These are phyloP conservation scores for Cotesia vestalis DNA, from an alignment of 1,140 invertebrate genomes.

Conservation along the genomic window DNA sequence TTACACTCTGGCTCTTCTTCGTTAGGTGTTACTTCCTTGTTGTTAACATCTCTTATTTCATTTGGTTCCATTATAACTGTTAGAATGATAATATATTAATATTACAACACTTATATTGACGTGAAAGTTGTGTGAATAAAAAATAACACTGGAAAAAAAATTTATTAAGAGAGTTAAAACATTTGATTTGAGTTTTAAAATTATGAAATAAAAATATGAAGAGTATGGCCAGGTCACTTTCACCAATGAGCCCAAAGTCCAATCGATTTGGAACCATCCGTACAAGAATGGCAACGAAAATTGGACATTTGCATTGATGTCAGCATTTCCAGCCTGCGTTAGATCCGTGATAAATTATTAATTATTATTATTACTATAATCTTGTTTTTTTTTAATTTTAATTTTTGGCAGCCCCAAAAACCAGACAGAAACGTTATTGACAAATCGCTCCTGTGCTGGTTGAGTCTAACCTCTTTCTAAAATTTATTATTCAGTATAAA, in stretches of 20 bases:
- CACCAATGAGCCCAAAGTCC: slow-evolving; percentile 46
- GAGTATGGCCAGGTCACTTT: slow-evolving; percentile 40
- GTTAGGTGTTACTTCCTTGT: neutral
- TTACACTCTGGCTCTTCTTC: slow-evolving; percentile 11
- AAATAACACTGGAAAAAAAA: neutral
- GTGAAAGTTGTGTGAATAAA: neutral
- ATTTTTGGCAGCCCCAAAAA: slow-evolving; percentile 33
- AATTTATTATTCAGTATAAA: too few relatives aligned
- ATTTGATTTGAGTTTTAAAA: slow-evolving; percentile 6
- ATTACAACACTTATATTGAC: neutral
- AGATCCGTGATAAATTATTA: slow-evolving; percentile 23
- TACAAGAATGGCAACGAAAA: slow-evolving; percentile 42
- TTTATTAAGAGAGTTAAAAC: too few relatives aligned
- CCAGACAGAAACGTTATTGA: slow-evolving; percentile 41
- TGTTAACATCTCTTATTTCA: neutral
- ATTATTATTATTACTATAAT: slow-evolving; percentile 1
- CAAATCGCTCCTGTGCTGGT: slow-evolving; percentile 37
- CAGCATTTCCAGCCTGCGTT: slow-evolving; percentile 38
- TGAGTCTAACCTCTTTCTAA: slow-evolving; percentile 21
- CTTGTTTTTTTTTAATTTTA: slow-evolving; percentile 18
- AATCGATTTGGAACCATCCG: slow-evolving; percentile 41
- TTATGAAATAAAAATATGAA: slow-evolving; percentile 31
- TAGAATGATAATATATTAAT: slow-evolving; percentile 5
- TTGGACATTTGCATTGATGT: slow-evolving; percentile 47
- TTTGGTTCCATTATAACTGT: slow-evolving; percentile 4